A percentile compares a stretch with the other conserved stretches of the same genome.
Conservation (phyloP, 2,888 invertebrate genomes). For the Papilio protenor region DNA sequence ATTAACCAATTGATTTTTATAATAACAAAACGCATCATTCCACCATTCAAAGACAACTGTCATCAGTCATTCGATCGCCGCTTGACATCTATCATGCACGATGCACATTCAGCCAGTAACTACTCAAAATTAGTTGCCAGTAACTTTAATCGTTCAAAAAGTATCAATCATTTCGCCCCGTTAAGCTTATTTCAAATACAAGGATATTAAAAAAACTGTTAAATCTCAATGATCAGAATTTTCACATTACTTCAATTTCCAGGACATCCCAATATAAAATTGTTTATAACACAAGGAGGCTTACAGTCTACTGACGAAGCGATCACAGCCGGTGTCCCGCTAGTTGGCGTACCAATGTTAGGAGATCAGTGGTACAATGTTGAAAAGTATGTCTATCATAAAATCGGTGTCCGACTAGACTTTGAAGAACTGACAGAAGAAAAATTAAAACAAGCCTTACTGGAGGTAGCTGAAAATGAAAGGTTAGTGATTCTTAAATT, state of each 20-base stretch:
- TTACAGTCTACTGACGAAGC: slow-evolving; percentile 63
- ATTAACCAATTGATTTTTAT: too few species aligned
- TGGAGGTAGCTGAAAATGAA: not conserved
- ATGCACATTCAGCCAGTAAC: too few species aligned
- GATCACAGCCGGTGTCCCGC: slow-evolving; percentile 63
- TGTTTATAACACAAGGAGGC: slow-evolving; percentile 79
- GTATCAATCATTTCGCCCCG: too few species aligned
- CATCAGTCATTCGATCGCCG: too few species aligned
- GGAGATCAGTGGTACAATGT: slow-evolving; percentile 8
- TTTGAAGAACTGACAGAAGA: not conserved
- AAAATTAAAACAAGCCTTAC: not conserved
- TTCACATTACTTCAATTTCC: slow-evolving; percentile 38
- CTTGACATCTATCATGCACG: too few species aligned
- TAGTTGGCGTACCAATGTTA: slow-evolving; percentile 55
- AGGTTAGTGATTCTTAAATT: not conserved
- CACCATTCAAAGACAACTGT: too few species aligned
- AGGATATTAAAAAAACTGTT: too few species aligned
- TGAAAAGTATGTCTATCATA: slow-evolving; percentile 2
- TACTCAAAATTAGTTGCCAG: too few species aligned
- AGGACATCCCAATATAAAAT: slow-evolving; percentile 75
- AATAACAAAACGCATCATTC: too few species aligned
- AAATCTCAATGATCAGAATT: too few species aligned
- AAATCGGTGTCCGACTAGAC: not conserved
- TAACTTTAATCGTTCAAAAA: too few species aligned
- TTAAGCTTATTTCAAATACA: too few species aligned